Conservation (phyloP, 2,888 invertebrate species). For the Cremastinae sp. region DNA sequence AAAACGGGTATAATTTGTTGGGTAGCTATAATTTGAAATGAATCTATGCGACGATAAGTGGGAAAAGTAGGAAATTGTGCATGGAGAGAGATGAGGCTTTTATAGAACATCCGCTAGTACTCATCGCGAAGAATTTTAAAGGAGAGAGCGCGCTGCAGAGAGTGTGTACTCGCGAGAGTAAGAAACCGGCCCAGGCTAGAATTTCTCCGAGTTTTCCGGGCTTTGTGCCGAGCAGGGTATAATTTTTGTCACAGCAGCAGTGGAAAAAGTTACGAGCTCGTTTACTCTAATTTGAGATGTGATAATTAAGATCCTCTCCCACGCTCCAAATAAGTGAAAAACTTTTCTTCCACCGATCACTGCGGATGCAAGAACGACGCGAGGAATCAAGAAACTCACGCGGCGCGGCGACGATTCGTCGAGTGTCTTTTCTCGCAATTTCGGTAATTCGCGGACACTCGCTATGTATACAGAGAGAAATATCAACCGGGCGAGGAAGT, state of each 20-base stretch:
- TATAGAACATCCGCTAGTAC: neutral
- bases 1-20: too few relatives aligned
- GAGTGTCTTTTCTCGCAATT: conserved; percentile 34
- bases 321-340: neutral
- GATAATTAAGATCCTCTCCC: conserved; percentile 4
- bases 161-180: too few relatives aligned
- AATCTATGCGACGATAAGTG: too few relatives aligned
- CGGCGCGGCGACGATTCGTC: conserved; percentile 47
- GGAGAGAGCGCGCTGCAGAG: too few relatives aligned
- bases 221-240: conserved; percentile 4
- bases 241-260: conserved; percentile 7
- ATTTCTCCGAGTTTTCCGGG: neutral
- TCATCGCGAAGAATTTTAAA: too few relatives aligned
- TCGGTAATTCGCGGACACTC: conserved; percentile 16
- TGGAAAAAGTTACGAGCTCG: conserved; percentile 16
- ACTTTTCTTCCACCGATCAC: conserved; percentile 3
- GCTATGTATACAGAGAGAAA: neutral
- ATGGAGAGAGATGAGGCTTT: neutral
- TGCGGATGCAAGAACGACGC: conserved; percentile 11
- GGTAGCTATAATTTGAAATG: too few relatives aligned
- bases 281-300: neutral
- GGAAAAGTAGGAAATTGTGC: too few relatives aligned
- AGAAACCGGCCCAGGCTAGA: neutral
- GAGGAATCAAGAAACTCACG: conserved; percentile 50
- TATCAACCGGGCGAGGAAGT: conserved; percentile 8